A percentile compares a stretch with the other conserved stretches of the same genome.
Conservation (phyloP, 2,113 vertebrate genomes). For the Pelusios castaneus region DNA sequence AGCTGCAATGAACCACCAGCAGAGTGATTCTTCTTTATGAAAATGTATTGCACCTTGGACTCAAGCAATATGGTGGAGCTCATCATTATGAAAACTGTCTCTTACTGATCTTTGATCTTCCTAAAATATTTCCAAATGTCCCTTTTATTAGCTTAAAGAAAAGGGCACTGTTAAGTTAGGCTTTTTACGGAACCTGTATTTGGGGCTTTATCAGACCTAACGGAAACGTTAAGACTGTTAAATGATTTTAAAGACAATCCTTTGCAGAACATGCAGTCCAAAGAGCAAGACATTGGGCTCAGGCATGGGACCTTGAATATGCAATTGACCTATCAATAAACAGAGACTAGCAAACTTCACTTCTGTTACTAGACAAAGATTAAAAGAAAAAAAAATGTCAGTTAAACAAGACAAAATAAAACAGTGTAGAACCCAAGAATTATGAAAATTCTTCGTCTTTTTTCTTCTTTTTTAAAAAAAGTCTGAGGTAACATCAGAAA, state of each 20-base stretch:
- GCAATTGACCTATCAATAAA: neutral
- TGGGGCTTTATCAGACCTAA: neutral
- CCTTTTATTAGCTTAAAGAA: neutral
- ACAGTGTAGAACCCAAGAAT: neutral
- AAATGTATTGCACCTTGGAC: neutral
- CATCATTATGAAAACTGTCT: neutral
- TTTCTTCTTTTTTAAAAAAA: neutral
- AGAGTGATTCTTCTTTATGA: neutral
- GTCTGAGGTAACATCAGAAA: neutral
- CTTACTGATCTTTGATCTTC: too few species aligned
- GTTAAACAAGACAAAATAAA: neutral
- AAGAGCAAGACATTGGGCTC: neutral
- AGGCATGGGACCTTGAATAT: neutral
- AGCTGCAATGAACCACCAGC: neutral
- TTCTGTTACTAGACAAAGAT: neutral
- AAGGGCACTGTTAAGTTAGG: neutral
- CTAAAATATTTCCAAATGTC: neutral
- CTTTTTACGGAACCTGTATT: too few species aligned
- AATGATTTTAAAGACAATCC: neutral
- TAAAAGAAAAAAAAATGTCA: neutral
- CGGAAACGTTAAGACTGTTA: neutral
- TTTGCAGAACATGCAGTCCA: neutral
- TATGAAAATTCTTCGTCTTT: neutral
- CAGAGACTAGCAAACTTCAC: neutral
- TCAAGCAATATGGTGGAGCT: neutral